Conservation (phyloP, 2,113 vertebrate species). For the Grallaria varia region DNA sequence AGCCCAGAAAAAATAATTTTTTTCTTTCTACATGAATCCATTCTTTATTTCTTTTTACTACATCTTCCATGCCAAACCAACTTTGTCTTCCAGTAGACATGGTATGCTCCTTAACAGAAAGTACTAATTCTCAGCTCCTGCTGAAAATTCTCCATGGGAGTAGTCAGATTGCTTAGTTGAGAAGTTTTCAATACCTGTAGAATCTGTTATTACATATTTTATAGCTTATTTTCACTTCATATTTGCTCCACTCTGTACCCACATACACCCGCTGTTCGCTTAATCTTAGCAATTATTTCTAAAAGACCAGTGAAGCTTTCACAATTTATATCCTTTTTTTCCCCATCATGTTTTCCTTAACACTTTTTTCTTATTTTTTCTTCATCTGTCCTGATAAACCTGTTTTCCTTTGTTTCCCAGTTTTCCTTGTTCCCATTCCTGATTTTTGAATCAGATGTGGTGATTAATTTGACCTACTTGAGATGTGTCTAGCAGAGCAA, state of each 20-base stretch:
- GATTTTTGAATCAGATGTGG: neutral
- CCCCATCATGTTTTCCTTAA: neutral
- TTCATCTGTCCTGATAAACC: neutral
- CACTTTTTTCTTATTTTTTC: neutral
- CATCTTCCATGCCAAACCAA: neutral
- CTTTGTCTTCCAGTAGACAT: neutral
- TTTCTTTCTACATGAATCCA: neutral
- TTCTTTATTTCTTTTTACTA: neutral
- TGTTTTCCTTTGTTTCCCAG: neutral
- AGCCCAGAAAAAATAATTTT: neutral
- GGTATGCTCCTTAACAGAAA: neutral
- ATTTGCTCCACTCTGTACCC: neutral
- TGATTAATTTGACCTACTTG: conserved; percentile 35
- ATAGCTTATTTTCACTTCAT: neutral
- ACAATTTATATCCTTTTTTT: neutral
- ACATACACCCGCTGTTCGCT: neutral
- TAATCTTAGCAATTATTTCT: neutral
- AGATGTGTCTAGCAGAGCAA: neutral
- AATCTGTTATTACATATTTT: neutral
- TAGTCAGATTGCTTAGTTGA: neutral
- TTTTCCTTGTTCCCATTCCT: neutral
- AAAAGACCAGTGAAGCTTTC: neutral
- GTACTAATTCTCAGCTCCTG: neutral
- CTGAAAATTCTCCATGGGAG: neutral
- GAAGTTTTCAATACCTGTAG: neutral